Percentiles rank a stretch among this genome's conserved stretches.
These are phyloP conservation scores for Pseudotriccus pelzelni DNA, from an alignment of 2,797 vertebrate species.

Conservation along the genomic window DNA sequence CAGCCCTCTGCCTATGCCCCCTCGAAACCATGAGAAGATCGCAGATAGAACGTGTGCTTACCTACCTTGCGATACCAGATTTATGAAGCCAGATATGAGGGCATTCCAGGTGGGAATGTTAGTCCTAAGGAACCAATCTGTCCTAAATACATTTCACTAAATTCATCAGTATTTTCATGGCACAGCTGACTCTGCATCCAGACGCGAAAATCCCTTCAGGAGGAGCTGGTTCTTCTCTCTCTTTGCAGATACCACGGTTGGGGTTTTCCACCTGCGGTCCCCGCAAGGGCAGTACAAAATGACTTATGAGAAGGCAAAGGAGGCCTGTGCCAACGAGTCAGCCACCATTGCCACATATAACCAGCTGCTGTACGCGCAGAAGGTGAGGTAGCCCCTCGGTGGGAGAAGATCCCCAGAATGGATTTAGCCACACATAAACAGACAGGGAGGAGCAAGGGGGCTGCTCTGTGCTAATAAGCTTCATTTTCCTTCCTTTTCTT, in stretches of 20 bases:
- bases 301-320: constrained; percentile 79
- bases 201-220: neutral
- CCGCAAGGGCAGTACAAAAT: constrained; percentile 84
- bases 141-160: neutral
- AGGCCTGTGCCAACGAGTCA: constrained; percentile 78
- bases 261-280: constrained; percentile 89
- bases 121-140: neutral
- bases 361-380: constrained; percentile 90
- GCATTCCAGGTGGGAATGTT: neutral
- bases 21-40: neutral
- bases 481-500: neutral
- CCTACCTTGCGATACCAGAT: no score
- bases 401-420: neutral
- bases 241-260: constrained; percentile 81
- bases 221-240: neutral
- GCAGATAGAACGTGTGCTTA: accelerated
- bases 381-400: constrained; percentile 71
- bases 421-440: accelerated
- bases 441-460: neutral
- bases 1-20: neutral
- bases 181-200: neutral
- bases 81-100: neutral
- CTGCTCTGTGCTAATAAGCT: neutral
- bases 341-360: constrained; percentile 83
- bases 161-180: accelerated